Conservation (phyloP, 2,113 vertebrate genomes). For the Saguinus imperator region DNA sequence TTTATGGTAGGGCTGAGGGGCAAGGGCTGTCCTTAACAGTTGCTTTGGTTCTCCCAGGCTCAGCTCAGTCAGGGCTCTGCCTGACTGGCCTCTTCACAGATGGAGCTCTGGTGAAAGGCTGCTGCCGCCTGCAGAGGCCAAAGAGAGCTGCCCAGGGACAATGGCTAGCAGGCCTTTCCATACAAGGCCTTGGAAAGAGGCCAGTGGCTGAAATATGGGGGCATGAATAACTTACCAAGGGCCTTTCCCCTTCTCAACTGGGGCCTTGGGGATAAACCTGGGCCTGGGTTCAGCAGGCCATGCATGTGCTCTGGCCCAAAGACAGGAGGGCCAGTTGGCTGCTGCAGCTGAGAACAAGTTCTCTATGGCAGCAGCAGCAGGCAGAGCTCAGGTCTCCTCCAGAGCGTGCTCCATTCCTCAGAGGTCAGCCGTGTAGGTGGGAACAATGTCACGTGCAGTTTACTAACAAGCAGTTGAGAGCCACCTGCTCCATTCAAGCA, state of each 20-base stretch:
- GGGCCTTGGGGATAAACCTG: not conserved
- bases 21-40: not conserved
- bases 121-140: not conserved
- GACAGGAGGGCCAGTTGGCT: not conserved
- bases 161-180: not conserved
- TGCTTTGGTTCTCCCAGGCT: not conserved
- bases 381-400: not conserved
- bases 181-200: not conserved
- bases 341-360: not conserved
- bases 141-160: not conserved
- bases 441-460: constrained; percentile 25
- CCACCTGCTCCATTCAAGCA: not conserved
- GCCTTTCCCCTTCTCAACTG: not conserved
- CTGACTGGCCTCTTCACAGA: not conserved
- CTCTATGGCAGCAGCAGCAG: not conserved
- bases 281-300: not conserved
- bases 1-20: not conserved
- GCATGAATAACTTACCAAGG: not conserved
- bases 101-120: constrained; percentile 26
- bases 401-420: not conserved
- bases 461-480: constrained; percentile 7
- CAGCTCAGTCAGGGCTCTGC: not conserved
- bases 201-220: not conserved
- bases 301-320: not conserved
- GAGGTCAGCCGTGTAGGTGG: not conserved